Evolutionary conservation across 2,797 vertebrate species (phyloP), one percentile per base, ranked within the genome.

Genomic region (Paratrypauchen microcephalus): DNA sequence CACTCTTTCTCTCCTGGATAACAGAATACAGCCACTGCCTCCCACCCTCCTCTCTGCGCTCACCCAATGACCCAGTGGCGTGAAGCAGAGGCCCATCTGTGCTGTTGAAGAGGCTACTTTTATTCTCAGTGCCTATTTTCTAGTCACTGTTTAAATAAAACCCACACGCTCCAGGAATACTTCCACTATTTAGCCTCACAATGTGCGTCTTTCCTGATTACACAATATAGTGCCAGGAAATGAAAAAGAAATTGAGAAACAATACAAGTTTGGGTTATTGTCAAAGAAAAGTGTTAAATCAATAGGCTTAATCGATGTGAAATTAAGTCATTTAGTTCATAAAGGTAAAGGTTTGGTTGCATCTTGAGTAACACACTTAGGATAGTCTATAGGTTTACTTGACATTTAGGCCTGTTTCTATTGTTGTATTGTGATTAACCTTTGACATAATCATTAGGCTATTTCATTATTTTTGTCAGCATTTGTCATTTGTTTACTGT

Each of bases 11-110:
- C 84, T 76, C 84, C 85, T 86, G 91, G 87, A 90, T 89, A 78
- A 84, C 72, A 73, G 75, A 76, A 66, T 41, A 69, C 18, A 65
- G 85, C 84, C 88, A 85, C 80, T 83, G 83, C 74, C 85, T 83
- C 84, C 80, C 82, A 71, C 86, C 72, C 82, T 81, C 83, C 86
- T 81, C 77, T 86, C 72, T 67, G 75, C 66, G 72, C 87, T 92
- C 90, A 92, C 92, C 91, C 92, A 93, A 91, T 93, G 92, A 93
- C 92, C 92, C 91, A 93, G 89, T 93, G 92, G 91, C 90, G 91
- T 92, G 93, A 92, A 93, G 89, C 80, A 91, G 83, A 89, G 89
- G 83, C 66, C 86, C 71, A 87, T 88, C 84, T 88, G 83, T 90
- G 71, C 75, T 89, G 70, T 74, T 82, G 60, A 75, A 86, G 88